These are phyloP conservation scores for Lithophane ornitopus DNA, from an alignment of 2,888 invertebrate species.

Conservation along the genomic window DNA sequence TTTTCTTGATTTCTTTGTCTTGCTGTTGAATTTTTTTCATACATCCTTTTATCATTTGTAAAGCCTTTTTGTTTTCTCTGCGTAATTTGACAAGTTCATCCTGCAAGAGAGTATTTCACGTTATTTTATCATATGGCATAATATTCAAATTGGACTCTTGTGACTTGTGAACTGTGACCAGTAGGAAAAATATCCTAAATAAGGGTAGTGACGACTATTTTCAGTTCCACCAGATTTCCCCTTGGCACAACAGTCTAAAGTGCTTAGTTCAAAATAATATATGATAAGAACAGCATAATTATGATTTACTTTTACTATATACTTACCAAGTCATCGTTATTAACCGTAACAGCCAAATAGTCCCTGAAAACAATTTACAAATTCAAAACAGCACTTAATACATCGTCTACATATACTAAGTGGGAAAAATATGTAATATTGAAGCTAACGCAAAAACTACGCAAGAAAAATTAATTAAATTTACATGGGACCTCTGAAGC, in stretches of 20 bases:
- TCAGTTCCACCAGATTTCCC: neutral
- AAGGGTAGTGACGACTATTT: neutral
- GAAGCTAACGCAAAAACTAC: too few species aligned
- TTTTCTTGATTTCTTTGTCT: conserved; percentile 87
- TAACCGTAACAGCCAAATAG: conserved; percentile 80
- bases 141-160: neutral
- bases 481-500: too few species aligned
- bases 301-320: neutral
- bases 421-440: too few species aligned
- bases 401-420: too few species aligned
- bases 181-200: neutral
- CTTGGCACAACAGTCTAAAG: neutral
- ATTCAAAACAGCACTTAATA: neutral
- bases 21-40: conserved; percentile 90
- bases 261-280: neutral
- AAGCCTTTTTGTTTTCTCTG: conserved; percentile 89
- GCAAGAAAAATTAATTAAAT: too few species aligned
- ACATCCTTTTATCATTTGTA: conserved; percentile 90
- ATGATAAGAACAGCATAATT: neutral
- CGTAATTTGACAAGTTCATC: conserved; percentile 87
- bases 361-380: conserved; percentile 76
- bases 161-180: neutral
- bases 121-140: neutral
- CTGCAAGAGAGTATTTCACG: conserved; percentile 69
- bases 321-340: conserved; percentile 83